Base-by-base conservation (phyloP, 1,140 invertebrate genomes). In the Brachionus plicatilis region DNA sequence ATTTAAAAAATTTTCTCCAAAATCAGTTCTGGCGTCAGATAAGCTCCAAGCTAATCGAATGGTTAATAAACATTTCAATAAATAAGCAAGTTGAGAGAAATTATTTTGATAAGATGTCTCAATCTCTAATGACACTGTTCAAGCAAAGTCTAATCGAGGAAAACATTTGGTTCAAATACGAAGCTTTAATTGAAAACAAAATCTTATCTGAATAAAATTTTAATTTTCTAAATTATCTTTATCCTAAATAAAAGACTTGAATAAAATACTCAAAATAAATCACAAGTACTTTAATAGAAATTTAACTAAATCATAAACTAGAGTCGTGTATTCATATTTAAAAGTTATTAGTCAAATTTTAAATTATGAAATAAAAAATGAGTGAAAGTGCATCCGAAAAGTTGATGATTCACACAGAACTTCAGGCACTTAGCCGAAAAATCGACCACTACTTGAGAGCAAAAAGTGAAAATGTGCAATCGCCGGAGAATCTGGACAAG, bases 131-230 rank as follows among this genome's bases (percentile, higher is more conserved):
- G 17, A 47, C 14, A 45, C 33, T 76, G 20, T 76, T 47, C 72
- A 27, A 47, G 4, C 43, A 76, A 37, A 27, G 9, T 12, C 43
- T 27, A 29, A 37, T 76, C 20, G 43, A 45, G 7, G 45, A 76
- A 50, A 47, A 76, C 11, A 29, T 76, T 12, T 76, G 72, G 72
- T 76, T 50, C 45, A 76, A 76, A 76, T 50, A 50, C 20, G 72
- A 45, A 9, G n/a, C 43, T 76, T 76, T 76, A 50, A 24, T 76
- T 14, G 47, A 50, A 11, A 76, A 29, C 7, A 76, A 76, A 50
- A 50, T 76, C 43, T 50, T 76, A 76, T 76, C 20, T 76, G 43
- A 76, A 76, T 72, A 20, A 43, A 29, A 68, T 33, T 29, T n/a
- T 41, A 41, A 6, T 41, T 72, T 60, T 60, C 20, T 9, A 60